Conservation (phyloP, 1,140 invertebrate species). For the Gyrodactylus bullatarudis region DNA sequence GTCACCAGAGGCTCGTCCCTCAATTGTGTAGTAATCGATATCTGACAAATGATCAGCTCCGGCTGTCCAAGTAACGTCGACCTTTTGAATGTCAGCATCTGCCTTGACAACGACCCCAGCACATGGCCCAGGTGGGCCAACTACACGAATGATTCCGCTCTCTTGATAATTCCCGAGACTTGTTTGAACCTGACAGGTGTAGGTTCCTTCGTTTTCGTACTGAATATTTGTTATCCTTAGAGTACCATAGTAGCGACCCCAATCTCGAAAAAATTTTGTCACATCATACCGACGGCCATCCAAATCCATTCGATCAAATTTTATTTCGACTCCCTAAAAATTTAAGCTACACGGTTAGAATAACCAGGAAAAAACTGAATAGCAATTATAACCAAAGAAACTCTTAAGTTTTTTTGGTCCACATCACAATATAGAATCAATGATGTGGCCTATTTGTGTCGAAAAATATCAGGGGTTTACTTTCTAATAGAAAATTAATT, state of each 20-base stretch:
- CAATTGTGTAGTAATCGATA: neutral
- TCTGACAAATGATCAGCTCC: neutral
- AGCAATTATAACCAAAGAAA: too few relatives aligned
- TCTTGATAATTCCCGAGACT: neutral
- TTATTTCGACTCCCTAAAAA: neutral
- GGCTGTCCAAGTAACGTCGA: neutral
- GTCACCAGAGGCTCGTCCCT: neutral
- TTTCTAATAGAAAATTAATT: too few relatives aligned
- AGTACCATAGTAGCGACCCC: constrained; percentile 3
- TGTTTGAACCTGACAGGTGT: neutral
- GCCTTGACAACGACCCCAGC: constrained; percentile 1
- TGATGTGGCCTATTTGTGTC: too few relatives aligned
- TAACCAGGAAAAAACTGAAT: too few relatives aligned
- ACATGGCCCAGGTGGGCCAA: constrained; percentile 1
- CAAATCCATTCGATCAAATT: constrained; percentile 3
- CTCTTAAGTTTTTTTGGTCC: too few relatives aligned
- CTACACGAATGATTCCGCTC: neutral
- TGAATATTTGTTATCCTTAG: constrained; percentile 5
- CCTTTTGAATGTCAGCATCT: neutral
- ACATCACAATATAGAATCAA: too few relatives aligned
- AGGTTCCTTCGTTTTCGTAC: constrained; percentile 2
- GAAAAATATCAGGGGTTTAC: too few relatives aligned
- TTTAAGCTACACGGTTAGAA: neutral
- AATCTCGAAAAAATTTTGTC: neutral
- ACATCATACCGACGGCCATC: constrained; percentile 4